Evolutionary conservation across 2,888 invertebrate genomes (phyloP), one percentile per base, ranked within the genome.

Genomic region (Epiblema foenella): DNA sequence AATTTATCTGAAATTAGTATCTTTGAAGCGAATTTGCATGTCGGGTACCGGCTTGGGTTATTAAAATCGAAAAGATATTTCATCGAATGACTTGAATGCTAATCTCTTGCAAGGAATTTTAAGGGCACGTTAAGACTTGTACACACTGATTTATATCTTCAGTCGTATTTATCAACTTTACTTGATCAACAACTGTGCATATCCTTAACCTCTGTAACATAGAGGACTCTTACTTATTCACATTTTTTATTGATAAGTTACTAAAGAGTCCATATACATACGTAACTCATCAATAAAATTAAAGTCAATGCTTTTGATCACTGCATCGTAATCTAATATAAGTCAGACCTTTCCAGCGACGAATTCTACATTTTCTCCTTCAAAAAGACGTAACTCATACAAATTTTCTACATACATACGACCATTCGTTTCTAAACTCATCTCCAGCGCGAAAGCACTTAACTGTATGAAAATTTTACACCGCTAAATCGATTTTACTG

Each of bases 381-480:
- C n/a, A 59, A 59, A 49, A 20, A 11, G 46, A 7, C 17, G 11
- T 17, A 29, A 29, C 37, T 57, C n/a, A 2, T 17, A 5, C 11
- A 17, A 24, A 11, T 11, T 29, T 24, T 1, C n/a, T 10, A 46
- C 11, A 8, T 0, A 29, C 2, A 29, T 60, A 60, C 29, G 51
- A 51, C 33, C 49, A 12, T 62, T 51, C 12, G 17, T 0, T 17
- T 11, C 17, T 37, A 58, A 39, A 52, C 51, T 57, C 46, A 12
- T 29, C 42, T 54, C 18, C 20, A 59, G 58, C 57, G 66, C 68
- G 62, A 70, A 72, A 70, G 59, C 74, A 58, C 69, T 63, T 51
- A 58, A 63, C 56, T 46, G 81, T 88, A 87, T 89, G 90, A 90
- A 90, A 88, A 88, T 90, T 90, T 89, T 85, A 87, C 80, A 73